Evolutionary conservation across 2,797 vertebrate genomes (phyloP), one percentile per base, ranked within the genome.

Genomic region (Chromis chromis): DNA sequence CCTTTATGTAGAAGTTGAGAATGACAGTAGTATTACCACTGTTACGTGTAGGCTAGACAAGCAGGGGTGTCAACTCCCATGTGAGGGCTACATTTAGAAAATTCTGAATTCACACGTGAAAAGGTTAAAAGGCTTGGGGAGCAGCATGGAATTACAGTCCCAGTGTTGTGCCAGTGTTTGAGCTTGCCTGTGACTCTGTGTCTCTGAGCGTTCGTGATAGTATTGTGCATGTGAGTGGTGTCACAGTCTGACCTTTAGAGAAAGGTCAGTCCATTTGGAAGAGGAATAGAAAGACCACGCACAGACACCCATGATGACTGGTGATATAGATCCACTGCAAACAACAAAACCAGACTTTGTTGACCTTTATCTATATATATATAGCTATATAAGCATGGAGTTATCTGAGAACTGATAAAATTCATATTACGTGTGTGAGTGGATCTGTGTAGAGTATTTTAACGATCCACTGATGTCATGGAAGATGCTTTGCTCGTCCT

Each of bases 211-310:
- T 77, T 80, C 12, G 62, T 65, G 78, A 75, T 61, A 58, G 54
- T 76, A 84, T 88, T 91, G 89, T 90, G 88, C 89, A 92, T 92
- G 92, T 91, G 90, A 92, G 81, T 59, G 62, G 86, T 91, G 90
- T 93, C 88, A 87, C 90, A 42, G 52, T 49, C 81, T 87, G 87
- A 92, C 91, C 92, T 93, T 93, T 93, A 82, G 70, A 77, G 65
- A 91, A 93, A 93, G 90, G 91, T 90, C 87, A 74, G 74, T 76
- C 70, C 65, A 80, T 89, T 90, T 90, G 87, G 86, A 89, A 68
- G 58, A 82, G 72, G 77, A 89, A 87, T 76, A 89, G 70, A 82
- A 77, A 84, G 80, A 86, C 81, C 74, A 71, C 22, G 31, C 62
- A 64, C 87, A 71, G 56, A 81, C 85, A 76, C 82, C 88, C 84